Conservation (phyloP, 2,888 invertebrate genomes). For the Neuroscelio doddi region DNA sequence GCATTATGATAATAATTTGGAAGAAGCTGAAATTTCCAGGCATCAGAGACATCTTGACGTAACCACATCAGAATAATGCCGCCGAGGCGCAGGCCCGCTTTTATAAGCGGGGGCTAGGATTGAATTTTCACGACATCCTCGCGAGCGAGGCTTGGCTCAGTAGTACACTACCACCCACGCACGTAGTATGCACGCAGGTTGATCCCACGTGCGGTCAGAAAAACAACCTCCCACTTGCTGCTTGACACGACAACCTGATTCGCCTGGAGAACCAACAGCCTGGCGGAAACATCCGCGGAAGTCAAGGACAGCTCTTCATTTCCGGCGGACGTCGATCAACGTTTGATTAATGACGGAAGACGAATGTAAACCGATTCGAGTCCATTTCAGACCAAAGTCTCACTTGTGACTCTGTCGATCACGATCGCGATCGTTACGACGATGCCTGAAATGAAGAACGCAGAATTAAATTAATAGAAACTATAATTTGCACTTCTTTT, state of each 20-base stretch:
- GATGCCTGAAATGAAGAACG: no score
- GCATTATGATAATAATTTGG: background rate
- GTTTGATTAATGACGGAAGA: no score
- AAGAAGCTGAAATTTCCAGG: no score
- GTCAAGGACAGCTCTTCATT: no score
- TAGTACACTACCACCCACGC: constrained; percentile 73
- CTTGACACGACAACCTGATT: background rate
- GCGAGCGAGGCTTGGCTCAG: constrained; percentile 58
- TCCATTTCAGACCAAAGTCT: no score
- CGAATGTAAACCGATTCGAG: no score
- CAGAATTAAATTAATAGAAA: no score
- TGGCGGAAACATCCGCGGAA: no score
- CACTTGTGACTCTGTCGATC: no score
- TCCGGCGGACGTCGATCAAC: no score
- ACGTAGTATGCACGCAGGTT: constrained; percentile 74
- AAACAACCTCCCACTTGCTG: constrained; percentile 49
- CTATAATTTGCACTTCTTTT: no score
- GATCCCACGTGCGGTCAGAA: constrained; percentile 64
- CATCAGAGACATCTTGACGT: constrained; percentile 23
- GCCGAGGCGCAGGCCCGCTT: constrained; percentile 59
- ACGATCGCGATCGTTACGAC: no score
- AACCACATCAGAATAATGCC: constrained; percentile 19
- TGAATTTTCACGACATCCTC: constrained; percentile 40
- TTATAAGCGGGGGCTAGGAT: constrained; percentile 27
- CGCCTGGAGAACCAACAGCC: background rate